Conservation (phyloP, 2,888 invertebrate genomes). For the Conus canariensis region DNA sequence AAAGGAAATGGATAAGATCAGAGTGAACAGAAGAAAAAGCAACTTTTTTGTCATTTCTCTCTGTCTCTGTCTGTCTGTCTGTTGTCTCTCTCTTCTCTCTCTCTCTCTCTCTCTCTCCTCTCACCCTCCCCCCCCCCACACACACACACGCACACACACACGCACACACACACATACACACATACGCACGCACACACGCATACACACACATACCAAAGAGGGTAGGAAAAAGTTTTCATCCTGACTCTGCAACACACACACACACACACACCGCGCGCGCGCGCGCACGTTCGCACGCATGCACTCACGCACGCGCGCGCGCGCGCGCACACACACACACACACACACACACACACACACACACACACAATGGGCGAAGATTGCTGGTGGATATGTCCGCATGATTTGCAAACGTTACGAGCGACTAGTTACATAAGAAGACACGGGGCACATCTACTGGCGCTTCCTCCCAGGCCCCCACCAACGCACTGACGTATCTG, state of each 20-base stretch:
- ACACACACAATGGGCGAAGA: not conserved
- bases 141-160: too few relatives aligned
- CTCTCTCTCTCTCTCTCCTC: not conserved
- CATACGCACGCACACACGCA: too few relatives aligned
- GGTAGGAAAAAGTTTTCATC: too few relatives aligned
- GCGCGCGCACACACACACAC: not conserved
- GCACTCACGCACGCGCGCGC: not conserved
- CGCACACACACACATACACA: too few relatives aligned
- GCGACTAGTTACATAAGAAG: not conserved
- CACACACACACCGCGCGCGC: constrained; percentile 7
- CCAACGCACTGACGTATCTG: not conserved
- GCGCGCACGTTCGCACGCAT: constrained; percentile 18
- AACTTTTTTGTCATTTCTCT: too few relatives aligned
- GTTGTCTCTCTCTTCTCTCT: not conserved
- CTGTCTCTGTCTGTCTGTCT: not conserved
- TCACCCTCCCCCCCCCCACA: not conserved
- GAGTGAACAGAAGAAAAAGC: too few relatives aligned
- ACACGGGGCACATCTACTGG: not conserved
- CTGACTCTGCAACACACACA: not conserved
- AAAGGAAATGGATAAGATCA: too few relatives aligned
- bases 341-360: constrained; percentile 16
- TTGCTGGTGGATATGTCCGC: not conserved
- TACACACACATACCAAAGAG: too few relatives aligned
- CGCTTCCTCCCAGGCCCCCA: not conserved
- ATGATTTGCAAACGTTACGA: not conserved